Evolutionary conservation across 2,113 vertebrate genomes (phyloP), one percentile per base, ranked within the genome.

Genomic region (Mastomys coucha): DNA sequence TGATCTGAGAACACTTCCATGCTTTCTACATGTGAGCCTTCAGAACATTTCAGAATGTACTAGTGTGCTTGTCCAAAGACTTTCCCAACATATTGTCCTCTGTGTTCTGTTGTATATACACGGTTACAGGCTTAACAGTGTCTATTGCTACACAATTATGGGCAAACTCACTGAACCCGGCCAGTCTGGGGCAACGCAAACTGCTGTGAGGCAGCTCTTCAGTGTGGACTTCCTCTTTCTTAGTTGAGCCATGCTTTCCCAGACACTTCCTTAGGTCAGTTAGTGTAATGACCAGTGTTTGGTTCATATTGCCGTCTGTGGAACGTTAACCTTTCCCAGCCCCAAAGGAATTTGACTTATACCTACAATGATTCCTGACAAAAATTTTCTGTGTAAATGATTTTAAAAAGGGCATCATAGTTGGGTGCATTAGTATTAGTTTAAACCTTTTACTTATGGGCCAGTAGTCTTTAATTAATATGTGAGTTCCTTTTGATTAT

Each of bases 31-130:
- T 2, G 14, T 33, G 69, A 31, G 26, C 10, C 69, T 94, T 91
- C 20, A 80, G 69, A 91, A 96, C 10, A 72, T 36, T 92, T 92
- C 70, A 72, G 73, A 36, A 70, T 51, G 33, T 60, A 81, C 80
- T 13, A 67, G 53, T 53, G 53, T 92, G 56, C n/a, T 72, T 65
- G 70, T 56, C 24, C 11, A 73, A 75, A 81, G 80, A n/a, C 89
- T 87, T 87, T 65, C 42, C 77, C 31, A 26, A 12, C 58, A 81
- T 14, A 36, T 19, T 24, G 31, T 31, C n/a, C 67, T n/a, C 3
- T 8, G 58, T 58, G 56, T 10, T 58, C 13, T 58, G 45, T 75
- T 42, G 60, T 81, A 36, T 26, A 56, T 13, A 45, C 20, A 5
- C 0, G 16, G 49, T 72, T 63, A 72, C 9, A 78, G 58, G 45